Conservation (phyloP, 2,113 vertebrate genomes). For the Ptyas mucosa region DNA sequence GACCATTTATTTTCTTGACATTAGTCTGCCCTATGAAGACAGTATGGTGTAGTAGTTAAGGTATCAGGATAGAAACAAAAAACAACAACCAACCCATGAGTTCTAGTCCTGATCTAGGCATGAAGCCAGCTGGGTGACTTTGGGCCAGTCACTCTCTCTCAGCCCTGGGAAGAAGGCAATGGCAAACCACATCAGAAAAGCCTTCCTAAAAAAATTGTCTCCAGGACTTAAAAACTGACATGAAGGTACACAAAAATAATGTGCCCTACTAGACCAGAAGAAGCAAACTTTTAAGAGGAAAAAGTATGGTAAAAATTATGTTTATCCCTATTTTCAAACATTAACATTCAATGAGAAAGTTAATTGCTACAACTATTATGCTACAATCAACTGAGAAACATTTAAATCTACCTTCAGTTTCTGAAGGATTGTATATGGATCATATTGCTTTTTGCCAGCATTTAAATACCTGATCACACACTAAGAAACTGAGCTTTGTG, state of each 20-base stretch:
- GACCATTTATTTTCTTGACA: not conserved
- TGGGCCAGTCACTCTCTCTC: not conserved
- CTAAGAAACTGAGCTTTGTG: not conserved
- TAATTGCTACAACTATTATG: not conserved
- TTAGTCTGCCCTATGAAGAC: not conserved
- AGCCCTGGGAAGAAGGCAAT: not conserved
- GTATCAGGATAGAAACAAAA: not conserved
- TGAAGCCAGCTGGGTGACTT: not conserved
- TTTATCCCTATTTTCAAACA: not conserved
- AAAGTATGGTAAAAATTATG: too few relatives aligned
- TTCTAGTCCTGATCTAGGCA: not conserved
- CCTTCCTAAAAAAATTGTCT: not conserved
- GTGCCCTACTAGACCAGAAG: not conserved
- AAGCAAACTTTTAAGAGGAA: not conserved
- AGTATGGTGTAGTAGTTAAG: not conserved
- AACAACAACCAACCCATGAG: not conserved
- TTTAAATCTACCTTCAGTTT: not conserved
- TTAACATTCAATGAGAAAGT: not conserved
- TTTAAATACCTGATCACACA: not conserved
- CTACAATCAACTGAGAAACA: not conserved
- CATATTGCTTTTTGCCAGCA: not conserved
- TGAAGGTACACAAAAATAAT: not conserved
- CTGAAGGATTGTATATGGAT: not conserved
- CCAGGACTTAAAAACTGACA: not conserved
- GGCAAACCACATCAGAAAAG: not conserved